Base-by-base conservation (phyloP, 1,140 invertebrate genomes). In the Panagrolaimus sp. region DNA sequence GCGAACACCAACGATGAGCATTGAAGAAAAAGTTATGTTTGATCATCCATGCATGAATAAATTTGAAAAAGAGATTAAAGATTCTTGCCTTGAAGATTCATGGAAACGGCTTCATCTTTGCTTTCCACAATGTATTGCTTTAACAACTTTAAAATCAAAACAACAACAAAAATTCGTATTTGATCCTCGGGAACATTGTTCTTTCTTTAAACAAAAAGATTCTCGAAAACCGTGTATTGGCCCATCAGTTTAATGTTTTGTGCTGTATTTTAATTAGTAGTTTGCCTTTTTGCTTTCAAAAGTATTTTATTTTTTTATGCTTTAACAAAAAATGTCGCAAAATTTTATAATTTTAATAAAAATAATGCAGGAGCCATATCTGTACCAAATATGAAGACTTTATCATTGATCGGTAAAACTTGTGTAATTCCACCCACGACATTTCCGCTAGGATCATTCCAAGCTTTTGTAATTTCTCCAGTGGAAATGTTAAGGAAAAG, bases 11-110 rank as follows among this genome's bases (percentile, higher is more conserved):
- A 58, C 28, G 10, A 21, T 58, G 21, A 26, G 14, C 52, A 21
- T 58, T 28, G 52, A 58, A n/a, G 52, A 58, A 26, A 58, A 58
- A 58, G 21, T 58, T 24, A 28, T 12, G 3, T 58, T 58, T 58
- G 10, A 21, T n/a, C 12, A n/a, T 1, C 28, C 28, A 10, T 58
- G 52, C 28, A 58, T 58, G 52, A 21, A 28, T 21, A n/a, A 58
- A 26, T 58, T n/a, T 28, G 52, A n/a, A 10, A 26, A 21, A 12
- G 10, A 24, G 0, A 21, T 26, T 26, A 58, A 26, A 26, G 52
- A 58, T 21, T 38, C 32, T 4, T 58, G 52, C 28, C 17, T 58
- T 28, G 28, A 21, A 12, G 52, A 58, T 58, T 58, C 52, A 12
- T 58, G 28, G 21, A 21, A 28, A 26, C 52, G 52, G 3, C 52